These are phyloP conservation scores for Drosophila neocordata DNA, from an alignment of 1,140 invertebrate species.

Conservation along the genomic window DNA sequence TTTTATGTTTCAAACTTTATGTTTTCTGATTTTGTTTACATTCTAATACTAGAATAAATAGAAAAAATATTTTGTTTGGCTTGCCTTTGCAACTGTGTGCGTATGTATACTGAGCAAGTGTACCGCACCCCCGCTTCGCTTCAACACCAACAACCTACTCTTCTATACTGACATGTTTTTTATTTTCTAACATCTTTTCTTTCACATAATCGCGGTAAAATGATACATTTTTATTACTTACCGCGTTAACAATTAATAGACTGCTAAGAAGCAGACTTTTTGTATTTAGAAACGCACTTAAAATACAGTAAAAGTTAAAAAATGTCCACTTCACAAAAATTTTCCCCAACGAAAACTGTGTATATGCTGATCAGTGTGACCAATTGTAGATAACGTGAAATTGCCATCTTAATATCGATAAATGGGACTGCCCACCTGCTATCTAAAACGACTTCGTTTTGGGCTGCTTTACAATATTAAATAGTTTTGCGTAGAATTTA, in stretches of 20 bases:
- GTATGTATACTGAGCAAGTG: constrained; percentile 4
- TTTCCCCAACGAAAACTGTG: constrained; percentile 38
- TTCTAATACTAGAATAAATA: neutral
- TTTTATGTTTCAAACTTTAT: neutral
- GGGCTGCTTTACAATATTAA: neutral
- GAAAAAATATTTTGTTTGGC: constrained; percentile 5
- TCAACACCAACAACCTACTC: neutral
- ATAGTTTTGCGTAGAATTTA: neutral
- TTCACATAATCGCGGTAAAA: neutral
- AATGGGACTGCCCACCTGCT: neutral
- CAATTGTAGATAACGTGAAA: neutral
- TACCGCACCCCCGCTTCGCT: constrained; percentile 2
- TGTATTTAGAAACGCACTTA: constrained; percentile 51
- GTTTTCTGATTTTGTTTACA: constrained; percentile 2
- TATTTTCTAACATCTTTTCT: neutral
- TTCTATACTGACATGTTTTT: neutral
- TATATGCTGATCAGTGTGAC: constrained; percentile 36
- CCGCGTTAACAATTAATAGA: constrained; percentile 42
- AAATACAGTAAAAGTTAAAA: constrained; percentile 35
- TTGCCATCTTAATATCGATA: neutral
- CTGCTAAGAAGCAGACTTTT: constrained; percentile 66
- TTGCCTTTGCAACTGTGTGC: neutral
- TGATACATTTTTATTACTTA: neutral
- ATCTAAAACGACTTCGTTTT: neutral
- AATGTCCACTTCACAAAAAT: constrained; percentile 39